phyloP scores from a whole-genome alignment of 2,888 invertebrate species.

The Amphipyra berbera region DNA sequence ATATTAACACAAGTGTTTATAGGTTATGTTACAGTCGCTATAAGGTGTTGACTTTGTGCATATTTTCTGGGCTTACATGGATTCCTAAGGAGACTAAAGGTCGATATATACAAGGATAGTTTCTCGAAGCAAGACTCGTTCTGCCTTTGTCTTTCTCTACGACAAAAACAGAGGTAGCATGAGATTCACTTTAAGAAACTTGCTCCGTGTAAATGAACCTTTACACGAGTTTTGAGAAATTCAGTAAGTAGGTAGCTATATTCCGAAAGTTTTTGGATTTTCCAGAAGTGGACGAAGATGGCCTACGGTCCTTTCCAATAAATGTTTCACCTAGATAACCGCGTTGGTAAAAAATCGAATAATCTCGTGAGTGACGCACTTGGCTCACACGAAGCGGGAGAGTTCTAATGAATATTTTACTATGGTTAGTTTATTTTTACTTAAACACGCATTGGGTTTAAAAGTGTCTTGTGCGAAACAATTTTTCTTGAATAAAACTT shows the following conservation, averaged over 20 bases:
- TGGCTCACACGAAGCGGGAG: constrained; percentile 59
- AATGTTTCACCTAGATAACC: constrained; percentile 17
- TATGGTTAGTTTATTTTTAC: constrained; percentile 46
- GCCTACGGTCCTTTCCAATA: not conserved
- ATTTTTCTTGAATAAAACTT: constrained; percentile 29
- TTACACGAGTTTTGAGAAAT: no score
- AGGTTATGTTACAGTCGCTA: no score
- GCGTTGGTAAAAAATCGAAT: constrained; percentile 51
- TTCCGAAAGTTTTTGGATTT: not conserved
- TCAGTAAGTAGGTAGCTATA: no score
- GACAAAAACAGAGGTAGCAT: no score
- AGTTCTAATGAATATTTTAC: constrained; percentile 35
- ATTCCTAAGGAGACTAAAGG: no score
- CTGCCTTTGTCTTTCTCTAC: no score
- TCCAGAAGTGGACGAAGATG: not conserved
- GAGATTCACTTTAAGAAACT: no score
- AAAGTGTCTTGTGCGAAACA: constrained; percentile 38
- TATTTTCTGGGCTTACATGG: no score
- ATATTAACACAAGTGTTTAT: not conserved
- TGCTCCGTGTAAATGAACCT: no score
- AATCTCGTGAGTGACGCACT: constrained; percentile 64
- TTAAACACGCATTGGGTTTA: constrained; percentile 19
- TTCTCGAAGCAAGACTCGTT: no score
- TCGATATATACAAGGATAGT: no score
- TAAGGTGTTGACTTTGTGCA: no score